Base-by-base conservation (phyloP, 2,797 vertebrate species). In the Hoplostethus atlanticus region DNA sequence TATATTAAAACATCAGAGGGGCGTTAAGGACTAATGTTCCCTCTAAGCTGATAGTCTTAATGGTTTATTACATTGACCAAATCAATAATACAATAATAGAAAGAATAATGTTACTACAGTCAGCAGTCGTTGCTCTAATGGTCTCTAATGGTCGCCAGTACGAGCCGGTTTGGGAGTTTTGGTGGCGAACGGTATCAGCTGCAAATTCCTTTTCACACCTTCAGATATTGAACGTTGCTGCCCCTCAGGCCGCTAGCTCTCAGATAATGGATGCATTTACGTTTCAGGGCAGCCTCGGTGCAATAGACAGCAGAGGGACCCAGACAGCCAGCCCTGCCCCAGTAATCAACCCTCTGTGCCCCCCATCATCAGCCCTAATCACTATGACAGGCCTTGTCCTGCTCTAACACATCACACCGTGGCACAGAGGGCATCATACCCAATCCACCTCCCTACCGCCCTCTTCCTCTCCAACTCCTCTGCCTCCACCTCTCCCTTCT, bases 231-330 rank as follows among this genome's bases (percentile, higher is more conserved):
- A 5, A 4, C 78, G 56, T 12, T 40, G 4, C 6, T 48, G 59
- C 52, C 64, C 65, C 71, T 60, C 54, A 2, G 21, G 63, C 59
- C 55, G 61, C 42, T 25, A 31, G 34, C 8, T 56, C 62, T 74
- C 80, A 56, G 60, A 79, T 73, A 77, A 50, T 42, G 57, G 11
- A 15, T 11, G 52, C 60, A 62, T 79, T 77, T 60, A 73, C 68
- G 56, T 59, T 66, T 0, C 36, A 7, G 36, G 36, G 2, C 36
- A 36, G 36, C 36, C 36, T 36, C 46, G 10, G 67, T 69, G 51
- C 31, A 68, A 9, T 75, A 65, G 66, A 59, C 53, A 60, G 40
- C 76, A 71, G 55, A 57, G 71, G 73, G 73, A 53, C 68, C n/a
- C 21, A 1, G 64, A 57, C 59, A 65, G 42, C 3, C 12, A 47